Evolutionary conservation across 2,888 invertebrate genomes (phyloP).

Genomic region (Fragum sueziense): DNA sequence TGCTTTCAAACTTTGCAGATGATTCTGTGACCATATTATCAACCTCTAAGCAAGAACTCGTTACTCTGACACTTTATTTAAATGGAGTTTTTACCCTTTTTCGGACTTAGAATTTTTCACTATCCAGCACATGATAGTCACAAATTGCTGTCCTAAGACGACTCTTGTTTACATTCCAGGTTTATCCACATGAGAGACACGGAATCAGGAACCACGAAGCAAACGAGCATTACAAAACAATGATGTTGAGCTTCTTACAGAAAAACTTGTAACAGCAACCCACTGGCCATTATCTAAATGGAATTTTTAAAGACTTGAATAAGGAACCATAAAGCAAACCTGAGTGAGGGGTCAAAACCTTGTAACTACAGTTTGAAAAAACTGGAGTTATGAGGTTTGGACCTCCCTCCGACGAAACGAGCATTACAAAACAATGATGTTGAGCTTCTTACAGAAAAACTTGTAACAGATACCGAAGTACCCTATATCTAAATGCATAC

Average conservation of each 20-base stretch:
- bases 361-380: too few species aligned
- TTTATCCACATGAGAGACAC: constrained; percentile 98
- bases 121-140: too few species aligned
- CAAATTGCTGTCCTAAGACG: too few species aligned
- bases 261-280: constrained; percentile 82
- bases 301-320: background rate
- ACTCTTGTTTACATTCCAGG: constrained; percentile 82
- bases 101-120: too few species aligned
- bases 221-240: constrained; percentile 98
- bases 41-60: too few species aligned
- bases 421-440: background rate
- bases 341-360: background rate
- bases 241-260: constrained; percentile 94
- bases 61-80: too few species aligned
- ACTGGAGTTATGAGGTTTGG: too few species aligned
- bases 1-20: too few species aligned
- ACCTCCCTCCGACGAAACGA: too few species aligned
- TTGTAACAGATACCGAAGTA: background rate
- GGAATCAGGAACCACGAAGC: constrained; percentile 96
- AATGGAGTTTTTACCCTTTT: too few species aligned
- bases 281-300: background rate
- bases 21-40: too few species aligned
- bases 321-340: background rate
- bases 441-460: background rate
- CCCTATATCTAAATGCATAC: too few species aligned